These are phyloP conservation scores for Cheirogaleus major DNA, from an alignment of 2,797 vertebrate genomes.

Conservation along the genomic window DNA sequence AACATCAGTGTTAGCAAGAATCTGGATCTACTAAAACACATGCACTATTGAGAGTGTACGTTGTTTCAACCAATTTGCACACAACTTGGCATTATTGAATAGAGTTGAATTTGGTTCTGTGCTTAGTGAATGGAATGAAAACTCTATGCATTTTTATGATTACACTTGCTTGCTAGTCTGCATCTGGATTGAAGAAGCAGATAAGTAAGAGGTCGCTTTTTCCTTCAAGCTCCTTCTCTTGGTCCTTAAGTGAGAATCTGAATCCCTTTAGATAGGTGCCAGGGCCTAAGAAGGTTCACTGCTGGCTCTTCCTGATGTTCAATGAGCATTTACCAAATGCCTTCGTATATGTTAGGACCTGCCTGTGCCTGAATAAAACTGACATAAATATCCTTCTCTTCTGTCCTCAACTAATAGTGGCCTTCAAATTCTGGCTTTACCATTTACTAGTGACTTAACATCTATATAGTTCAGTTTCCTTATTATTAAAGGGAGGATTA, in stretches of 20 bases:
- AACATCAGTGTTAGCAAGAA: not conserved
- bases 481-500: not conserved
- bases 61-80: not conserved
- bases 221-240: not conserved
- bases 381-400: not conserved
- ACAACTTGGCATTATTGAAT: not conserved
- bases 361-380: not conserved
- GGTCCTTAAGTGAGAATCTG: not conserved
- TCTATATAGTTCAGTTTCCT: not conserved
- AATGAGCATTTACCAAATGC: not conserved
- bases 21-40: not conserved
- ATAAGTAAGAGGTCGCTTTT: not conserved
- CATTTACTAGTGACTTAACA: not conserved
- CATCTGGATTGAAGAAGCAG: not conserved
- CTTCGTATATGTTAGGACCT: not conserved
- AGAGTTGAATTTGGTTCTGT: not conserved
- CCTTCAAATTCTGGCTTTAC: not conserved
- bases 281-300: not conserved
- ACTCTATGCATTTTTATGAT: not conserved
- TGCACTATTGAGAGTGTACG: not conserved
- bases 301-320: not conserved
- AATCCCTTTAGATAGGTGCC: not conserved
- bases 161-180: not conserved
- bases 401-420: not conserved
- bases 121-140: not conserved